A percentile compares a stretch with the other conserved stretches of the same genome.
Conservation (phyloP, 2,888 invertebrate species). For the Lasioglossum marginatum region DNA sequence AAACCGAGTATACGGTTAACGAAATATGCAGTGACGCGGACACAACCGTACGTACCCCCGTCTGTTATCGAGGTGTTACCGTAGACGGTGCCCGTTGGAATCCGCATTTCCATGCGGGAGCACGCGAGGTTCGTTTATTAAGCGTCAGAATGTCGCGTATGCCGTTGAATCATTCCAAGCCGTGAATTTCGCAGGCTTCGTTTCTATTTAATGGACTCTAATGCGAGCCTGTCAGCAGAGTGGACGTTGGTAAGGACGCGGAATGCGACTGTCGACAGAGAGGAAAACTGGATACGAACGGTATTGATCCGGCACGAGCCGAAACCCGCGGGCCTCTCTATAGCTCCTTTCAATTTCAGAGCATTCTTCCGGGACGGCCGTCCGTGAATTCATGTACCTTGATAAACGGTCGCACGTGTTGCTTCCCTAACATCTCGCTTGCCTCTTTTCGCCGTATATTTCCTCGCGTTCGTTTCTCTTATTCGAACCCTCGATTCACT, state of each 20-base stretch:
- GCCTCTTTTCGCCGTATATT: slow-evolving; percentile 7
- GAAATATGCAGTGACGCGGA: not conserved
- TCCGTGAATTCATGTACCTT: slow-evolving; percentile 57
- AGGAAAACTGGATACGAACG: slow-evolving; percentile 49
- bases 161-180: not conserved
- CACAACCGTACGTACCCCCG: not conserved
- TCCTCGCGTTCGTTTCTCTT: not conserved
- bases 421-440: slow-evolving; percentile 32
- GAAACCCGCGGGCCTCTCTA: slow-evolving; percentile 56
- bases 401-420: slow-evolving; percentile 56
- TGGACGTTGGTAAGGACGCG: slow-evolving; percentile 34
- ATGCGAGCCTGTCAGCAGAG: slow-evolving; percentile 35
- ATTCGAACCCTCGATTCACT: not conserved
- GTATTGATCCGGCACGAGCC: slow-evolving; percentile 74
- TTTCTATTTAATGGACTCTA: slow-evolving; percentile 39
- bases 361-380: slow-evolving; percentile 61
- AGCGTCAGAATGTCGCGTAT: not conserved
- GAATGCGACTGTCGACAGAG: slow-evolving; percentile 58
- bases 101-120: slow-evolving; percentile 1
- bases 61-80: not conserved
- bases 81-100: not conserved
- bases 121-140: slow-evolving; percentile 7
- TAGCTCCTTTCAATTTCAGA: slow-evolving; percentile 65
- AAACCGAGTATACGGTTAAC: not conserved
- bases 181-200: not conserved